Percentiles rank a stretch among this genome's conserved stretches.
Conservation (phyloP, 2,888 invertebrate species). For the Rhabditophanes sp. region DNA sequence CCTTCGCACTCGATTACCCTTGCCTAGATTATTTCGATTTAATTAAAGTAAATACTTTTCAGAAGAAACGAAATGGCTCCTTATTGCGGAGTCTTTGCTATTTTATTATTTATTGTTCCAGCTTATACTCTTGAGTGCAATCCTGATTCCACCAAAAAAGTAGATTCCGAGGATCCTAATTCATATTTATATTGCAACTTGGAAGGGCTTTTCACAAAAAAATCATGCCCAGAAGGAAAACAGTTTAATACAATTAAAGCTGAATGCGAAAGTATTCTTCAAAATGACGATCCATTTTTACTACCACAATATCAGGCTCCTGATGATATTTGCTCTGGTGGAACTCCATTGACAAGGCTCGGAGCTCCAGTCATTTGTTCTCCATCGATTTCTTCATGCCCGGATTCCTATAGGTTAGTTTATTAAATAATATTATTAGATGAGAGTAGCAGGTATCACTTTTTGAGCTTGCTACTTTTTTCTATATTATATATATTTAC, state of each 20-base stretch:
- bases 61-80: slow-evolving; percentile 1
- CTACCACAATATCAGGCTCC: slow-evolving; percentile 41
- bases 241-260: slow-evolving; percentile 23
- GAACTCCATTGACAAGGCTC: slow-evolving; percentile 35
- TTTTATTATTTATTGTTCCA: no score
- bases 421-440: no score
- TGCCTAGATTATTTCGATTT: not conserved
- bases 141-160: slow-evolving; percentile 26
- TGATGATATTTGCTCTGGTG: slow-evolving; percentile 38
- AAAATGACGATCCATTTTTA: slow-evolving; percentile 23
- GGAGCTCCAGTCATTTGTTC: slow-evolving; percentile 41
- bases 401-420: no score
- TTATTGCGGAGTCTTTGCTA: slow-evolving; percentile 1
- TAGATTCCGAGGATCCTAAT: slow-evolving; percentile 26
- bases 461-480: no score
- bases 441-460: no score
- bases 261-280: slow-evolving; percentile 19
- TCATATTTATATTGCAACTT: slow-evolving; percentile 38
- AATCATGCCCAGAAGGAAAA: slow-evolving; percentile 32
- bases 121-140: slow-evolving; percentile 2
- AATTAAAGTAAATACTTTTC: not conserved
- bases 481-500: no score
- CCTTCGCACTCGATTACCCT: no score
- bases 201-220: slow-evolving; percentile 37
- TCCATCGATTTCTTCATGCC: slow-evolving; percentile 38